Evolutionary conservation across 1,140 invertebrate genomes (phyloP).

Genomic region (Orchestia grillus): DNA sequence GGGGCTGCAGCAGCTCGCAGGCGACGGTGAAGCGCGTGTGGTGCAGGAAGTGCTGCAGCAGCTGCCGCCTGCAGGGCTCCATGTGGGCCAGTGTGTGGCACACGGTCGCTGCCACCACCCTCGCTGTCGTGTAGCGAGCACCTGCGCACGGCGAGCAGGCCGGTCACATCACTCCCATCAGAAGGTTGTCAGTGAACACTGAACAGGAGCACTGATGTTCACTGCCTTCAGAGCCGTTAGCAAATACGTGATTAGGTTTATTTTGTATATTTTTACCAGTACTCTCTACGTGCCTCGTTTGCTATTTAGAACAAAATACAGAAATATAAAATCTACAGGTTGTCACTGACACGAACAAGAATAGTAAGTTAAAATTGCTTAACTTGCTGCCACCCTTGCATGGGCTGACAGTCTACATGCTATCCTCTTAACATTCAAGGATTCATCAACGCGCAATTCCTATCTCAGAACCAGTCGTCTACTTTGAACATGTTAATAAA

Average conservation of each 20-base stretch:
- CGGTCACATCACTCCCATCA: not conserved
- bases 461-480: too few relatives aligned
- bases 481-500: too few relatives aligned
- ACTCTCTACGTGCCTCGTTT: not conserved
- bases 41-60: constrained; percentile 68
- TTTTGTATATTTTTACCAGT: not conserved
- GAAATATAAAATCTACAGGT: not conserved
- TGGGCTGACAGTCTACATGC: not conserved
- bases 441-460: too few relatives aligned
- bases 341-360: not conserved
- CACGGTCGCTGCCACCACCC: constrained; percentile 69
- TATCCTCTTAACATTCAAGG: not conserved
- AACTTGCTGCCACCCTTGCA: not conserved
- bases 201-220: not conserved
- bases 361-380: not conserved
- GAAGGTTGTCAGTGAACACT: not conserved
- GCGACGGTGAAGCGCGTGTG: constrained; percentile 71
- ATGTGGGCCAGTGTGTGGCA: constrained; percentile 68
- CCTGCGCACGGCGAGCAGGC: not conserved
- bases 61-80: constrained; percentile 63
- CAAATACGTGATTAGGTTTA: not conserved
- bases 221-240: not conserved
- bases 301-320: not conserved
- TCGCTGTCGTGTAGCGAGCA: constrained; percentile 67
- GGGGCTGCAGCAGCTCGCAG: constrained; percentile 73